Conservation (phyloP, 2,113 vertebrate genomes). For the Petaurus breviceps region DNA sequence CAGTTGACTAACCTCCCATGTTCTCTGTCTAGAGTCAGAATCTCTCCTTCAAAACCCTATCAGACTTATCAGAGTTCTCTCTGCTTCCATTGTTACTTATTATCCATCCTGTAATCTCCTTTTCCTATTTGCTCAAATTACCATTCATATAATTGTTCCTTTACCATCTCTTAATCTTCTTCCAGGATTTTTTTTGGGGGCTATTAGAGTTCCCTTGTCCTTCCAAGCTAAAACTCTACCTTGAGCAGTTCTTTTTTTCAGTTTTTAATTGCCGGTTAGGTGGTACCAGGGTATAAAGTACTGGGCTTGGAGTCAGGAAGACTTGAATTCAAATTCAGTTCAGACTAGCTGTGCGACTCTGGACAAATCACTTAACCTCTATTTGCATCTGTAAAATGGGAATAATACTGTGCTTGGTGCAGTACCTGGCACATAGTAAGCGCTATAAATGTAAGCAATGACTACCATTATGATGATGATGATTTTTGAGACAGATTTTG, state of each 20-base stretch:
- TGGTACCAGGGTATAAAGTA: not conserved
- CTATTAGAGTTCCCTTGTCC: not conserved
- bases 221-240: not conserved
- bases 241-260: not conserved
- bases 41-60: not conserved
- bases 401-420: not conserved
- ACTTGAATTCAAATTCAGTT: not conserved
- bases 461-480: not conserved
- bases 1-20: not conserved
- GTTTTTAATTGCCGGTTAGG: not conserved
- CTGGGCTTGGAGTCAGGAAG: not conserved
- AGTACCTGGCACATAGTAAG: too few relatives aligned
- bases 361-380: not conserved
- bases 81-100: not conserved
- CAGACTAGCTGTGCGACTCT: not conserved
- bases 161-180: conserved; percentile 24
- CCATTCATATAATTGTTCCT: conserved; percentile 28
- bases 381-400: not conserved
- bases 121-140: conserved; percentile 25
- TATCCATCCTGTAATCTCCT: not conserved
- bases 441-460: too few relatives aligned
- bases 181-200: not conserved
- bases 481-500: not conserved
- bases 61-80: not conserved
- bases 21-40: not conserved